Percentiles rank a stretch among this genome's conserved stretches.
Evolutionary conservation across 1,140 invertebrate species (phyloP).

Genomic region (Babylonia areolata): DNA sequence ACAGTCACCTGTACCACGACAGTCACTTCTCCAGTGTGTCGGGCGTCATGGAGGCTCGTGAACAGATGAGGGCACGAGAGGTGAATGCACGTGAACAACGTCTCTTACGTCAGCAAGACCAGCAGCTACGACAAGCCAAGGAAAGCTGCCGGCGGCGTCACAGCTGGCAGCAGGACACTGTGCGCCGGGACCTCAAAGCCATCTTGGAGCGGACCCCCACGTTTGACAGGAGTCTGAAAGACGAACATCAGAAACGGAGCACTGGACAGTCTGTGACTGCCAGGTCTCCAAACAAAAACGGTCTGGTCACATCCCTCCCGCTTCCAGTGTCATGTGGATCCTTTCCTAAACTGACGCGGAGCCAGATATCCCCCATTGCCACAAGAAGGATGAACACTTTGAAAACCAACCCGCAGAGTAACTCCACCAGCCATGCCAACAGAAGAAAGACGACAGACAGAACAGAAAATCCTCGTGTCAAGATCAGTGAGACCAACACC

Average conservation of each 20-base stretch:
- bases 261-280: background rate
- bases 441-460: background rate
- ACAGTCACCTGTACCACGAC: slow-evolving; percentile 27
- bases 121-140: background rate
- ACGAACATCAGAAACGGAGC: background rate
- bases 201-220: slow-evolving; percentile 12
- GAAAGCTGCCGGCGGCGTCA: background rate
- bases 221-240: slow-evolving; percentile 5
- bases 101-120: background rate
- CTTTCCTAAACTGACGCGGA: background rate
- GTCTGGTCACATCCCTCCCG: background rate
- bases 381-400: background rate
- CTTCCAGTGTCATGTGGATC: background rate
- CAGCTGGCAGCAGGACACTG: slow-evolving; percentile 17
- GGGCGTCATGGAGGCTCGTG: slow-evolving; percentile 9
- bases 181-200: background rate
- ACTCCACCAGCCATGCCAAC: background rate
- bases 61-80: background rate
- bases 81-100: slow-evolving; percentile 24
- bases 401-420: background rate
- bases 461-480: background rate
- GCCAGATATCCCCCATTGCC: background rate
- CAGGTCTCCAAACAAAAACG: background rate
- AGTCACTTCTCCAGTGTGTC: background rate
- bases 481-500: background rate